These are phyloP conservation scores for Pantherophis vulpinus DNA, from an alignment of 2,797 vertebrate genomes.

Conservation along the genomic window DNA sequence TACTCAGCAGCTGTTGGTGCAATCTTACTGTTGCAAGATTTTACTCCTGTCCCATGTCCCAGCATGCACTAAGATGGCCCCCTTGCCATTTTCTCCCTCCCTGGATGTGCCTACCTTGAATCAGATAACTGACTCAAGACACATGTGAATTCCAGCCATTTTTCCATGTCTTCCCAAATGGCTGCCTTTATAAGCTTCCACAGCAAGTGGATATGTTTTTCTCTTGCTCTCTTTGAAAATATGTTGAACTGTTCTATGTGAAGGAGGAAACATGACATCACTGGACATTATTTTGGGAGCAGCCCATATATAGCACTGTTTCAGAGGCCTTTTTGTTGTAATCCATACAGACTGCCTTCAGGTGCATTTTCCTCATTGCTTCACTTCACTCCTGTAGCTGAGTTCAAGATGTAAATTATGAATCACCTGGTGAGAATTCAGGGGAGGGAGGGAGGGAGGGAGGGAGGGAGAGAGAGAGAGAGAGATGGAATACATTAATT, in stretches of 20 bases:
- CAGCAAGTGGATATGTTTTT: not conserved
- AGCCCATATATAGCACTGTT: not conserved
- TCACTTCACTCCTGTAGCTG: not conserved
- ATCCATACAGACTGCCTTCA: not conserved
- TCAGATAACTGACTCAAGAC: not conserved
- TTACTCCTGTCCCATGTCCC: not conserved
- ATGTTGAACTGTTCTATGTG: not conserved
- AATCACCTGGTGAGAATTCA: not conserved
- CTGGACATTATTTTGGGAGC: not conserved
- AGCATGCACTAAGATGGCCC: not conserved
- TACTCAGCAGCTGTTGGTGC: not conserved
- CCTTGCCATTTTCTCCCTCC: not conserved
- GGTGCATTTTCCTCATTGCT: not conserved
- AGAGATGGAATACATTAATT: not conserved
- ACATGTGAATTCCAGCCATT: not conserved
- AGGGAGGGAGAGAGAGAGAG: too few species aligned
- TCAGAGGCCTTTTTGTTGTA: not conserved
- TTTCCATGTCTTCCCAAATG: not conserved
- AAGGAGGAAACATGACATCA: not conserved
- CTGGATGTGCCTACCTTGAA: not conserved
- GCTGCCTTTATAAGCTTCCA: not conserved
- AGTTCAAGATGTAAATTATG: not conserved
- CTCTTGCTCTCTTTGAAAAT: not conserved
- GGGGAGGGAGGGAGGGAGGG: too few species aligned
- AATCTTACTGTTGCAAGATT: not conserved